These are phyloP conservation scores for Hipposideros armiger DNA, from an alignment of 2,113 vertebrate genomes.

Conservation along the genomic window DNA sequence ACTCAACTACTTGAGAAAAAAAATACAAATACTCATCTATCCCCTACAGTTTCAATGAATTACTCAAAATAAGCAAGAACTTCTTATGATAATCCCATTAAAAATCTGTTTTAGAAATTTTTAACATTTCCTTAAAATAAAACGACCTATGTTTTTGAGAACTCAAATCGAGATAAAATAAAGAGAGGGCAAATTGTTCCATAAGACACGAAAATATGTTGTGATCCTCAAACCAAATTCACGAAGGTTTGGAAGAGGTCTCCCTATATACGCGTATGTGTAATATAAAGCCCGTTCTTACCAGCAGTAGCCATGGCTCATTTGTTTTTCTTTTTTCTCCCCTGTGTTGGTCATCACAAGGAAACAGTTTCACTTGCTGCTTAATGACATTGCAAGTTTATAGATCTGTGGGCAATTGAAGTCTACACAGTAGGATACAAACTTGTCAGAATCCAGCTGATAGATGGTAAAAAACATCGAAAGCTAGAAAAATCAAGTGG, in stretches of 20 bases:
- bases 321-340: neutral
- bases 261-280: neutral
- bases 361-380: slow-evolving; percentile 47
- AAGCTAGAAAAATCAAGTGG: no score
- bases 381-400: slow-evolving; percentile 60
- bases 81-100: neutral
- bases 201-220: neutral
- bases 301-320: neutral
- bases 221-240: neutral
- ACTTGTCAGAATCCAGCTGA: slow-evolving; percentile 68
- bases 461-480: slow-evolving; percentile 66
- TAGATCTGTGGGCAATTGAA: slow-evolving; percentile 67
- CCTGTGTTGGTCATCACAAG: slow-evolving; percentile 41
- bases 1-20: neutral
- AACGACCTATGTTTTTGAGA: neutral
- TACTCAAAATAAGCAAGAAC: slow-evolving; percentile 7
- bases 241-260: neutral
- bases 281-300: neutral
- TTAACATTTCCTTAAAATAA: slow-evolving; percentile 14
- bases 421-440: slow-evolving; percentile 52
- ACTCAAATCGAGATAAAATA: slow-evolving; percentile 10
- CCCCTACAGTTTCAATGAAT: neutral
- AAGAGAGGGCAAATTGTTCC: neutral
- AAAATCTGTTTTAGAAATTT: neutral
- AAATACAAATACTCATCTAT: neutral